phyloP scores from a whole-genome alignment of 92 coral and sea anemone species.

The Porites rus region DNA sequence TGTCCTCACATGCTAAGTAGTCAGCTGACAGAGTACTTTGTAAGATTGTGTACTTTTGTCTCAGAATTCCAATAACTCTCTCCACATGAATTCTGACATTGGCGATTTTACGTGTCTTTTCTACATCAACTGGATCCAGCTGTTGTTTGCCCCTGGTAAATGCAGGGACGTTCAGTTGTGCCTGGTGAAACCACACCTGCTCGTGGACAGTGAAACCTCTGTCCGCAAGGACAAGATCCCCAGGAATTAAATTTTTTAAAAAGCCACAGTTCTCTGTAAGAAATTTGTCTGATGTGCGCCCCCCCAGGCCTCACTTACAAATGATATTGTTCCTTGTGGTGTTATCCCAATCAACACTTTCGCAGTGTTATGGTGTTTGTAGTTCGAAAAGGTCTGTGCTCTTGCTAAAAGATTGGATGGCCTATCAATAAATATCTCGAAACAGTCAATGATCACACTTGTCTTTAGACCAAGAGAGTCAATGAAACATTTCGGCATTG shows the following conservation, averaged over 20 bases:
- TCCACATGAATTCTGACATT: constrained; percentile 60
- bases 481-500: constrained; percentile 42
- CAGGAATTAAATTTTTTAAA: constrained; percentile 33
- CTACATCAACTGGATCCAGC: constrained; percentile 44
- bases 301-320: constrained; percentile 54
- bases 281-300: constrained; percentile 4
- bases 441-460: constrained; percentile 56
- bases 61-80: constrained; percentile 41
- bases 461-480: constrained; percentile 46
- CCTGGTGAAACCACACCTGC: constrained; percentile 45
- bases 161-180: constrained; percentile 47
- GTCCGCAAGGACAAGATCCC: constrained; percentile 55
- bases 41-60: constrained; percentile 39
- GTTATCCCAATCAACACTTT: constrained; percentile 13
- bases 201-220: constrained; percentile 47
- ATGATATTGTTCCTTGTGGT: constrained; percentile 50
- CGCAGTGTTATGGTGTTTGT: constrained; percentile 47
- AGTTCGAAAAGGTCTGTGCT: constrained; percentile 31
- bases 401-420: constrained; percentile 42
- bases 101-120: constrained; percentile 46
- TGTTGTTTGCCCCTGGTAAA: constrained; percentile 44
- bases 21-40: background rate
- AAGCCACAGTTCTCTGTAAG: constrained; percentile 55
- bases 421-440: constrained; percentile 29
- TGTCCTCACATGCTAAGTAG: too few species aligned